Conservation (phyloP, 2,113 vertebrate species). For the Paedocypris sp. region DNA sequence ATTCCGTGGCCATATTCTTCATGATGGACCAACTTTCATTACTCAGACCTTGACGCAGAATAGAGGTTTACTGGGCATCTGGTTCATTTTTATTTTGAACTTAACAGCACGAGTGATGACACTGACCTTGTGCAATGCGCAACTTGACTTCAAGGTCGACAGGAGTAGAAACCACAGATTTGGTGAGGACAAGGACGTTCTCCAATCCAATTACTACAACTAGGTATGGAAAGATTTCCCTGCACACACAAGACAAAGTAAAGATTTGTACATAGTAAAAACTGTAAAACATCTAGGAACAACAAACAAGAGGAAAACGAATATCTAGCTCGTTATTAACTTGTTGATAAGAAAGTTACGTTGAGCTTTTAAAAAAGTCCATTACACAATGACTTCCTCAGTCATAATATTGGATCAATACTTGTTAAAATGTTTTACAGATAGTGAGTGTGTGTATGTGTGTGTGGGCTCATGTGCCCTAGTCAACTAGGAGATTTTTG, state of each 20-base stretch:
- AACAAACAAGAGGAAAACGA: neutral
- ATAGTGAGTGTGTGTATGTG: neutral
- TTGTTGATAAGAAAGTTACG: neutral
- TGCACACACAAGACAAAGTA: constrained; percentile 39
- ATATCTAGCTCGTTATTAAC: neutral
- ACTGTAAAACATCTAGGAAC: too few species aligned
- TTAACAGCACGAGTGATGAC: neutral
- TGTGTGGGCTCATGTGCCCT: neutral
- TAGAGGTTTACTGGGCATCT: neutral
- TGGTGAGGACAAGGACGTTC: constrained; percentile 94
- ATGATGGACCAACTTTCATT: constrained; percentile 99
- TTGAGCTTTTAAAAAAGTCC: too few species aligned
- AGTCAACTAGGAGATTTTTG: neutral
- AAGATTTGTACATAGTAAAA: neutral
- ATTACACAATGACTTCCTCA: too few species aligned
- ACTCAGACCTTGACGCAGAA: constrained; percentile 71
- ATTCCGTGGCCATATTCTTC: constrained; percentile 97
- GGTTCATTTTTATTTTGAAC: too few species aligned
- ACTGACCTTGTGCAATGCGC: constrained; percentile 86
- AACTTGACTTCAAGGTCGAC: constrained; percentile 97
- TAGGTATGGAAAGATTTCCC: constrained; percentile 94
- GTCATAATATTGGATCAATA: neutral
- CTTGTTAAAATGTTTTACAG: neutral
- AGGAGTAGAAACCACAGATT: constrained; percentile 91
- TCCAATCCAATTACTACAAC: constrained; percentile 95